Percentiles rank a stretch among this genome's conserved stretches.
These are phyloP conservation scores for Miniopterus natalensis DNA, from an alignment of 2,113 vertebrate species.

Conservation along the genomic window DNA sequence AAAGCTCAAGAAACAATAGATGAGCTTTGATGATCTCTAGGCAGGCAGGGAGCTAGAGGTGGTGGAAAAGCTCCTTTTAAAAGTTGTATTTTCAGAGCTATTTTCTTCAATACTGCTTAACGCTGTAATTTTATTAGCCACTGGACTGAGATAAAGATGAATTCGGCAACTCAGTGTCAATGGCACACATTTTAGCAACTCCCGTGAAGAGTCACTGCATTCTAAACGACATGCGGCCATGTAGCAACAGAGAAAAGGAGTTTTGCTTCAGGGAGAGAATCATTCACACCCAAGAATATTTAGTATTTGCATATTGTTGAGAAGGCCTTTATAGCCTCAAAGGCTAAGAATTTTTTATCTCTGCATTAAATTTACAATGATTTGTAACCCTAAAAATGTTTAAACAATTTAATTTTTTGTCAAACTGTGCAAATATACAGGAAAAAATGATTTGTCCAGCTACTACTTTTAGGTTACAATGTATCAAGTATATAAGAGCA, in stretches of 20 bases:
- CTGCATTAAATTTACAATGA: background rate
- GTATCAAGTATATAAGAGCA: background rate
- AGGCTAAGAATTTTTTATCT: background rate
- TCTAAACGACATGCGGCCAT: slow-evolving; percentile 60
- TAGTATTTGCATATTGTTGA: background rate
- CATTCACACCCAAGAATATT: slow-evolving; percentile 11
- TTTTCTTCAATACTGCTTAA: slow-evolving; percentile 74
- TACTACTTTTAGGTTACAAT: slow-evolving; percentile 1
- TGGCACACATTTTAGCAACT: slow-evolving; percentile 61
- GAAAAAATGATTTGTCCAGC: background rate
- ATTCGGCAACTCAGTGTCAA: slow-evolving; percentile 58
- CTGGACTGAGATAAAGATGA: slow-evolving; percentile 74
- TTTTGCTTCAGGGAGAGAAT: slow-evolving; percentile 31
- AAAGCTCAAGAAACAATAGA: background rate
- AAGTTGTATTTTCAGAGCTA: slow-evolving; percentile 64
- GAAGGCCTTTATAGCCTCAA: background rate
- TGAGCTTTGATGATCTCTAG: background rate
- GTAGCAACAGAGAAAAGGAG: background rate
- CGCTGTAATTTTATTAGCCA: slow-evolving; percentile 77
- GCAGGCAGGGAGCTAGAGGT: slow-evolving; percentile 14
- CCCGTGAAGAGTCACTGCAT: slow-evolving; percentile 54
- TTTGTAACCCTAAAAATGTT: background rate
- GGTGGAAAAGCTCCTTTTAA: slow-evolving; percentile 10
- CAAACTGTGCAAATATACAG: background rate
- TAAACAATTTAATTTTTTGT: background rate